Evolutionary conservation across 2,888 invertebrate species (phyloP), one percentile per base, ranked within the genome.

Genomic region (Dryomyza anilis): DNA sequence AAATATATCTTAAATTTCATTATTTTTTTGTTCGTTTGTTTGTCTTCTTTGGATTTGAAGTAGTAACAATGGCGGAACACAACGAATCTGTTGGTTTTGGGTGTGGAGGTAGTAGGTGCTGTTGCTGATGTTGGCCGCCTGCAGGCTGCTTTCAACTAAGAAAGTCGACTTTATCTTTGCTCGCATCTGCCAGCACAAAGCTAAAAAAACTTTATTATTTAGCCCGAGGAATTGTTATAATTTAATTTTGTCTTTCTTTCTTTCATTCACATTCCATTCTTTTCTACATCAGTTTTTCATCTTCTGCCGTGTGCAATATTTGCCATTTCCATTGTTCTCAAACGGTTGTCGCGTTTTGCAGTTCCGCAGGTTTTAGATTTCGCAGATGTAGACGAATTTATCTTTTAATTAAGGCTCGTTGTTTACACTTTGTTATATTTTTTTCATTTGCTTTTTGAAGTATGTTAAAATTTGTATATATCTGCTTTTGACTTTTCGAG

Each of bases 191-290:
- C 64, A 58, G 66, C 65, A 58, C 14, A 64, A 60, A 67, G 50
- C 63, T 23, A 62, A 64, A n/a, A 61, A 66, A 67, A 66, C 57
- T 67, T 71, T 73, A 69, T 70, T 70, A 73, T 72, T 72, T 72
- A 66, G 71, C 71, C 69, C 43, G 69, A 70, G 70, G 70, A 72
- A 70, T 70, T 72, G 69, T 69, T 73, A 70, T 73, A 72, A 72
- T 71, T 72, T 73, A 69, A 73, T 73, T 73, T 72, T 67, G 67
- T 64, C 50, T 64, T 69, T 67, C 67, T 59, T 50, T 29, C 27
- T 58, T 59, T 29, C 39, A 16, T 50, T 60, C 59, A 45, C 65
- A 27, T 60, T 48, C 36, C 25, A 68, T 25, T 58, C 58, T 63
- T 46, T 63, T 48, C 27, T 62, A 46, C 60, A 36, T 33, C 55